Conservation (phyloP, 1,140 invertebrate genomes). For the Leptonema lineaticorne region DNA sequence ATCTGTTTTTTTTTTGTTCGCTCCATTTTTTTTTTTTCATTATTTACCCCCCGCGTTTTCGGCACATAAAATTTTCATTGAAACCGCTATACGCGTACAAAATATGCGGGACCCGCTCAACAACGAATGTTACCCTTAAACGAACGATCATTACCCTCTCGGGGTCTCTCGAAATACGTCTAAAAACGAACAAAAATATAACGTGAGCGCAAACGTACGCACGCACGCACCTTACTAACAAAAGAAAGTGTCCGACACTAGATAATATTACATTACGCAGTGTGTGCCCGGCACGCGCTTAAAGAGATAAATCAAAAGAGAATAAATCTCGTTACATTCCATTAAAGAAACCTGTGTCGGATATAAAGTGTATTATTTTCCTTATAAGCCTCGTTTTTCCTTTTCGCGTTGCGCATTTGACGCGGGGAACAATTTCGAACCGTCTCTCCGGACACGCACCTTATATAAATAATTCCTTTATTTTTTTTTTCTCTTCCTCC, state of each 20-base stretch:
- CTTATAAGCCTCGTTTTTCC: not conserved
- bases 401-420: not conserved
- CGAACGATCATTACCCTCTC: slow-evolving; percentile 36
- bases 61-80: slow-evolving; percentile 15
- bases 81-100: not conserved
- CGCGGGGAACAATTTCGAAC: not conserved
- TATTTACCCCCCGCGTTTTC: not conserved
- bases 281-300: not conserved
- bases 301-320: slow-evolving; percentile 23
- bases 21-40: slow-evolving; percentile 11
- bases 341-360: slow-evolving; percentile 13
- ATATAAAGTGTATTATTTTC: slow-evolving; percentile 6
- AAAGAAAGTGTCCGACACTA: no score
- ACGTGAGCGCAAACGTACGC: not conserved
- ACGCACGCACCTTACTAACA: slow-evolving; percentile 1
- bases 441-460: not conserved
- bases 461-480: not conserved
- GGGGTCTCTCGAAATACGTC: not conserved
- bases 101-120: slow-evolving; percentile 4
- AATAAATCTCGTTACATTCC: slow-evolving; percentile 27
- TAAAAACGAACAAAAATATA: not conserved
- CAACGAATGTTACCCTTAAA: slow-evolving; percentile 33
- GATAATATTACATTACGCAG: slow-evolving; percentile 22
- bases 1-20: not conserved
- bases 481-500: not conserved